Conservation (phyloP, 2,797 vertebrate species). For the Macroramphosus scolopax region DNA sequence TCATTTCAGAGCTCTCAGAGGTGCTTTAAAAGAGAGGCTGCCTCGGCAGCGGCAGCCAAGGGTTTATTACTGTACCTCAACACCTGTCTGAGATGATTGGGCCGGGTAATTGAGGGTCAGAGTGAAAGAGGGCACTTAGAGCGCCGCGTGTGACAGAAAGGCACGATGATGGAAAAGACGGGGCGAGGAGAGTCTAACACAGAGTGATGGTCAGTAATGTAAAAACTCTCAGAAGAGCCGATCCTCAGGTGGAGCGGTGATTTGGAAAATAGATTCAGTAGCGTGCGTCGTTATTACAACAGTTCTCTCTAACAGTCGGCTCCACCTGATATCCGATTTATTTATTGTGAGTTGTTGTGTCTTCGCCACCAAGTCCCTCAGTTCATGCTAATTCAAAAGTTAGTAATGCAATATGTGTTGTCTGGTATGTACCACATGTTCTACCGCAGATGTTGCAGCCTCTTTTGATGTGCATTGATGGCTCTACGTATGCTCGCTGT, state of each 20-base stretch:
- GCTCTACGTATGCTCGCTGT: constrained; percentile 24
- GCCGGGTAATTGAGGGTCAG: constrained; percentile 73
- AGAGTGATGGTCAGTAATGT: constrained; percentile 67
- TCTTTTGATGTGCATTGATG: constrained; percentile 41
- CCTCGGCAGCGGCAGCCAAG: constrained; percentile 43
- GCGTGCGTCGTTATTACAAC: constrained; percentile 41
- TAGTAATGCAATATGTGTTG: too few relatives aligned
- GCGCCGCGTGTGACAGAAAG: constrained; percentile 58
- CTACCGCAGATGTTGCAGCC: constrained; percentile 28
- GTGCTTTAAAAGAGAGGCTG: constrained; percentile 61
- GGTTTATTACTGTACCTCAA: constrained; percentile 72
- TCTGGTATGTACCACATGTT: too few relatives aligned
- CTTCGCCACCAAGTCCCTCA: constrained; percentile 23
- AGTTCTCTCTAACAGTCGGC: constrained; percentile 33
- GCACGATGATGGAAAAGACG: constrained; percentile 55
- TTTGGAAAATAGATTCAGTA: constrained; percentile 60
- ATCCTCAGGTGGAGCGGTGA: constrained; percentile 43
- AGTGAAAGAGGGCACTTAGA: constrained; percentile 60
- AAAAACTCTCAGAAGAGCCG: constrained; percentile 58
- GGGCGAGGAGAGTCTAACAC: constrained; percentile 50
- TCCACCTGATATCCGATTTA: constrained; percentile 46
- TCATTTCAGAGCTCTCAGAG: constrained; percentile 60
- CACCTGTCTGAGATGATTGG: constrained; percentile 73
- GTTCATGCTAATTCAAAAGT: constrained; percentile 37
- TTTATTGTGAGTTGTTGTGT: constrained; percentile 30